phyloP scores from a whole-genome alignment of 2,888 invertebrate genomes.

The Macrosiphum euphorbiae region DNA sequence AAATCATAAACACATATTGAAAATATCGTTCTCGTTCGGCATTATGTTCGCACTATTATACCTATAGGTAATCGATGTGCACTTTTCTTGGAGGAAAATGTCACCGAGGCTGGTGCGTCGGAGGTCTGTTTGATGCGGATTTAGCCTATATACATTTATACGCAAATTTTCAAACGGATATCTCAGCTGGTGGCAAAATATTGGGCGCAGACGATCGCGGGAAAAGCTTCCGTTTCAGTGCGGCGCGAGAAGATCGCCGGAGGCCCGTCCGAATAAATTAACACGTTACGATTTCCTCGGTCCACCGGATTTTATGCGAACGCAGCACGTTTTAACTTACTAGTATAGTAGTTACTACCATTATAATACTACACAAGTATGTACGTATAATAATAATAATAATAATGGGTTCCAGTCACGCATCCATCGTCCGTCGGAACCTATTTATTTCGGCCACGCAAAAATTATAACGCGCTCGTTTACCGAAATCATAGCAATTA shows the following conservation, averaged over 20 bases:
- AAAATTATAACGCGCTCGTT: neutral
- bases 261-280: constrained; percentile 10
- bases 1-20: too few species aligned
- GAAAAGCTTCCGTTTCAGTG: constrained; percentile 21
- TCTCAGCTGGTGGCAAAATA: neutral
- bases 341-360: neutral
- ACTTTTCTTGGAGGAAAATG: too few species aligned
- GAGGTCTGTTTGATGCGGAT: neutral
- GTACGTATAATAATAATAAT: neutral
- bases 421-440: neutral
- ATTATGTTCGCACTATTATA: too few species aligned
- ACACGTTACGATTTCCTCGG: constrained; percentile 40
- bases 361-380: neutral
- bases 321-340: neutral
- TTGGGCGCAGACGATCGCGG: neutral
- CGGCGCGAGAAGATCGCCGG: neutral
- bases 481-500: neutral
- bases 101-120: neutral
- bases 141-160: neutral
- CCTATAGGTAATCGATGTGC: too few species aligned
- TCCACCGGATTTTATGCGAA: neutral
- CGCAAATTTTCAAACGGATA: neutral
- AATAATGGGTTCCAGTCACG: constrained; percentile 39
- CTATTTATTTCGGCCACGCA: neutral
- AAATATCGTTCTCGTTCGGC: too few species aligned